A percentile compares a stretch with the other conserved stretches of the same genome.
These are phyloP conservation scores for Microctonus brassicae DNA, from an alignment of 2,888 invertebrate species.

Conservation along the genomic window DNA sequence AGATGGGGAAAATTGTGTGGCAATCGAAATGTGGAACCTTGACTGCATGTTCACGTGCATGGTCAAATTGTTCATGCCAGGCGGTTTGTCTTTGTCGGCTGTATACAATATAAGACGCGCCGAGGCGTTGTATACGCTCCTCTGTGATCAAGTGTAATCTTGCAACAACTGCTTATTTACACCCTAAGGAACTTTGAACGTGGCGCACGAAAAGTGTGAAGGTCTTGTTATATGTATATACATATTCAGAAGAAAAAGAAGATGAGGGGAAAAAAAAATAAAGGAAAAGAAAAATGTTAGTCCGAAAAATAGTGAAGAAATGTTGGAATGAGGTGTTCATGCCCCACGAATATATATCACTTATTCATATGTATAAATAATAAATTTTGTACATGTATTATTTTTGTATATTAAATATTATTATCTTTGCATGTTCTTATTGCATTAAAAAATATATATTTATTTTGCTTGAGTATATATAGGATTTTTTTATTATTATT, in stretches of 20 bases:
- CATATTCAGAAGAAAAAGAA: constrained; percentile 2
- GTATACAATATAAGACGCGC: constrained; percentile 33
- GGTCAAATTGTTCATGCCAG: constrained; percentile 28
- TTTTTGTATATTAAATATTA: too few species aligned
- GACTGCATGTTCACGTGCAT: constrained; percentile 39
- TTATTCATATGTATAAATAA: not conserved
- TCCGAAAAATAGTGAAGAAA: constrained; percentile 5
- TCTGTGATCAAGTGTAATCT: constrained; percentile 63
- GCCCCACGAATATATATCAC: not conserved
- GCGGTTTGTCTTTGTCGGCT: constrained; percentile 41
- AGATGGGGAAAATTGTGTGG: constrained; percentile 15
- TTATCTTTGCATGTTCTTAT: too few species aligned
- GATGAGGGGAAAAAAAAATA: not conserved
- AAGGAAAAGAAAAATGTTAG: not conserved
- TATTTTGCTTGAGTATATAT: too few species aligned
- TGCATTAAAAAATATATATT: too few species aligned
- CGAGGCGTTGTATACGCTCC: constrained; percentile 46
- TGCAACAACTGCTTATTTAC: constrained; percentile 62
- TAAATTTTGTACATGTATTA: not conserved
- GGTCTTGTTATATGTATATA: too few species aligned
- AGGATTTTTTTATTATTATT: too few species aligned
- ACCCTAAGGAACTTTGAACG: constrained; percentile 52
- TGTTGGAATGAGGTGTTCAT: constrained; percentile 6
- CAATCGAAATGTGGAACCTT: constrained; percentile 46
- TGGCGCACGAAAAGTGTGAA: not conserved